Conservation (phyloP, 2,888 invertebrate species). For the Lithophane leautieri region DNA sequence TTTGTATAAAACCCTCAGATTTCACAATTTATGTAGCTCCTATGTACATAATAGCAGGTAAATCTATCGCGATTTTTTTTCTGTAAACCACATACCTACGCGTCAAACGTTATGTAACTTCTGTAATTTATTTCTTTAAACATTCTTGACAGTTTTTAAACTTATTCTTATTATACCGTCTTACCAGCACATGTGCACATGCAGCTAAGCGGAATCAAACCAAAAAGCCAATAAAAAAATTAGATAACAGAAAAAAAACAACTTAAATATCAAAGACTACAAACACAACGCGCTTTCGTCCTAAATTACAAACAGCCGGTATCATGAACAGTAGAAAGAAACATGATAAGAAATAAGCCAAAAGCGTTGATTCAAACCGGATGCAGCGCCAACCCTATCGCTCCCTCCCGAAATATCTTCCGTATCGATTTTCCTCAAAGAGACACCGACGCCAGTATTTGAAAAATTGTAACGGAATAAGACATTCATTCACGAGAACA, state of each 20-base stretch:
- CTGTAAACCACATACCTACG: no score
- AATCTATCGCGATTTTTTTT: no score
- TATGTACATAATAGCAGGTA: no score
- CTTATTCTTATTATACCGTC: neutral
- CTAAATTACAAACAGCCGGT: constrained; percentile 20
- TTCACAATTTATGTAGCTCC: neutral
- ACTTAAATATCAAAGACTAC: no score
- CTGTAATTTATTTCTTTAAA: neutral
- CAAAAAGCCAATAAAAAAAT: neutral
- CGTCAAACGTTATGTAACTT: no score
- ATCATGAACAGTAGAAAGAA: neutral
- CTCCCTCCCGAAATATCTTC: constrained; percentile 47
- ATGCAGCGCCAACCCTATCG: constrained; percentile 32
- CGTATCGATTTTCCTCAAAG: constrained; percentile 51
- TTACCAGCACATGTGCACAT: neutral
- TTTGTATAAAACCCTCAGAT: neutral
- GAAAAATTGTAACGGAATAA: constrained; percentile 30
- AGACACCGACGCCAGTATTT: constrained; percentile 1
- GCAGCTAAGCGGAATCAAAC: neutral
- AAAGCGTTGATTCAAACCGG: constrained; percentile 29
- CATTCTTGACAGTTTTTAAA: neutral
- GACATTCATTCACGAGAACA: constrained; percentile 19
- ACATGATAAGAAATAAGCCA: constrained; percentile 11
- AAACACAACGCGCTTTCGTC: neutral
- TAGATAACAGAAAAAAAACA: neutral